Percentiles rank a stretch among this genome's conserved stretches.
Evolutionary conservation across 2,113 vertebrate species (phyloP).

Genomic region (Noctilio leporinus): DNA sequence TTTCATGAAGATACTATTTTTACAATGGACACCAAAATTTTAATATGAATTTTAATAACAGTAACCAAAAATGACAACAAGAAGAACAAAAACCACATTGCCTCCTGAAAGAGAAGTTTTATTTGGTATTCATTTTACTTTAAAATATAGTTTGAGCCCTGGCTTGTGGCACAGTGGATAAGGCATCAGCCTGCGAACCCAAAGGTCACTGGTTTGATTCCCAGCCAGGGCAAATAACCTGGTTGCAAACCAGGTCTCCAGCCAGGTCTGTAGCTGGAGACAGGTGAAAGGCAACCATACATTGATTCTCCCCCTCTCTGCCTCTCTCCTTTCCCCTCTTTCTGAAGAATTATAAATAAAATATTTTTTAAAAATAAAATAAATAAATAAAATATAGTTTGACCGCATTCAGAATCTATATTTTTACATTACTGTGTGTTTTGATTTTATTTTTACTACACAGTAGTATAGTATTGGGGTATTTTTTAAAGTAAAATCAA

Average conservation of each 20-base stretch:
- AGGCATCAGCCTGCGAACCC: too few species aligned
- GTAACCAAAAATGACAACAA: background rate
- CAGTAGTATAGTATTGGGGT: background rate
- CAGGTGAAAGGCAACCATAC: too few species aligned
- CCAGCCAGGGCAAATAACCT: too few species aligned
- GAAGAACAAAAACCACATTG: background rate
- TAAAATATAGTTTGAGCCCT: too few species aligned
- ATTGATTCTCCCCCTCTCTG: too few species aligned
- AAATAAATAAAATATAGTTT: conserved; percentile 37
- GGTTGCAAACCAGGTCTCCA: too few species aligned
- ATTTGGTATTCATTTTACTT: background rate
- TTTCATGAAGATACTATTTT: background rate
- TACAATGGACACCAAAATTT: conserved; percentile 4
- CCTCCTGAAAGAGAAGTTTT: background rate
- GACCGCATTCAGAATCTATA: background rate
- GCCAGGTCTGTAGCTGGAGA: too few species aligned
- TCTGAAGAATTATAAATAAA: too few species aligned
- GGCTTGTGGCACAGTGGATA: too few species aligned
- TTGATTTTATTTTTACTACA: conserved; percentile 19
- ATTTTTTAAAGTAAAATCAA: background rate
- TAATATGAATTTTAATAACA: background rate
- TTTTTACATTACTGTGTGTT: background rate
- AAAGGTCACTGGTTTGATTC: too few species aligned
- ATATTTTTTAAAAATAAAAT: too few species aligned
- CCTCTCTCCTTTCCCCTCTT: too few species aligned